Conservation (phyloP, 2,113 vertebrate genomes). For the Cranoglanis bouderius region DNA sequence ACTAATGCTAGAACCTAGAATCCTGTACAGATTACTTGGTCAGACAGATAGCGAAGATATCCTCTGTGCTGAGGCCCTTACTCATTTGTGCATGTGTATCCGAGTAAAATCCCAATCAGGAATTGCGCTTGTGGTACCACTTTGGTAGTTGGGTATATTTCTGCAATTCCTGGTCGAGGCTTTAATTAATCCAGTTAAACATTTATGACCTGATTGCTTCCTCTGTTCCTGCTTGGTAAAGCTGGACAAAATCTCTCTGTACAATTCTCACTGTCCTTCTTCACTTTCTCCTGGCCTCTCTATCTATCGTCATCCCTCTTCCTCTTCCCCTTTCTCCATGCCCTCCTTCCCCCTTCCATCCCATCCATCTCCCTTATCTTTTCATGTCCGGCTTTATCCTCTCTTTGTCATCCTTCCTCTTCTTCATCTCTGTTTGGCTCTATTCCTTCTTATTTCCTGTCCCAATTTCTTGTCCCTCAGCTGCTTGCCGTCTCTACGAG, state of each 20-base stretch:
- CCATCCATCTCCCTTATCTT: neutral
- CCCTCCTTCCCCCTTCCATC: neutral
- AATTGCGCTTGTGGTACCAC: neutral
- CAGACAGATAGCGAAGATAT: slow-evolving; percentile 5
- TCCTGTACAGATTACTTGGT: neutral
- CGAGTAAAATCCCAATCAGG: neutral
- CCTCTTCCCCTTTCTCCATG: neutral
- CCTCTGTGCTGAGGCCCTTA: slow-evolving; percentile 23
- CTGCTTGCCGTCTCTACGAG: slow-evolving; percentile 78
- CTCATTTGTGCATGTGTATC: slow-evolving; percentile 27
- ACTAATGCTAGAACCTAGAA: neutral
- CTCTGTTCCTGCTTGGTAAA: neutral
- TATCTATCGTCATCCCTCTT: neutral
- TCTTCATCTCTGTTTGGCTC: slow-evolving; percentile 23
- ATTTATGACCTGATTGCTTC: neutral
- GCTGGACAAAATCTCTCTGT: neutral
- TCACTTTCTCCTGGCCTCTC: neutral
- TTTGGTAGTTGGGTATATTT: neutral
- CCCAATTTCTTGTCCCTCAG: slow-evolving; percentile 56
- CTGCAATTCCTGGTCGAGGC: slow-evolving; percentile 12
- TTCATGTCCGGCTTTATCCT: neutral
- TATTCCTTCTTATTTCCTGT: slow-evolving; percentile 20
- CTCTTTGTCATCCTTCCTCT: neutral
- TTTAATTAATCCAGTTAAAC: neutral
- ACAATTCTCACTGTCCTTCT: neutral